Percentiles rank a stretch among this genome's conserved stretches.
phyloP scores from a whole-genome alignment of 1,140 invertebrate genomes.

The Musca vetustissima region DNA sequence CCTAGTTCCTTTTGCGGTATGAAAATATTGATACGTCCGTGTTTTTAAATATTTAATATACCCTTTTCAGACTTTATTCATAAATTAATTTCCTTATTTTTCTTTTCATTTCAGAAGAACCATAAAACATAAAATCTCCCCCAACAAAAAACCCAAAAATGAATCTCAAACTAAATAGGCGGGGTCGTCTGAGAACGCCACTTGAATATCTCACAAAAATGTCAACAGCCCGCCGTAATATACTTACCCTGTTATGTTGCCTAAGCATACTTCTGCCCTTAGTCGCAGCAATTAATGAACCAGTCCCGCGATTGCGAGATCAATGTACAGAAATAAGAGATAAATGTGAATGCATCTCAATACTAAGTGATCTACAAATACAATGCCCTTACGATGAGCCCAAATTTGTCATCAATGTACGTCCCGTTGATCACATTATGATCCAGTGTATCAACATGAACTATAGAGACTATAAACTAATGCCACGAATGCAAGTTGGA shows the following conservation, averaged over 20 bases:
- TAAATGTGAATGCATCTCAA: constrained; percentile 40
- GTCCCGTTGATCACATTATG: constrained; percentile 35
- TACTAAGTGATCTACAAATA: constrained; percentile 42
- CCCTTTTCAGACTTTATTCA: no score
- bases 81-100: no score
- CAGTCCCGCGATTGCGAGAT: constrained; percentile 28
- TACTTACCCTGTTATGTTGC: background rate
- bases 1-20: no score
- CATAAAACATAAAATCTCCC: no score
- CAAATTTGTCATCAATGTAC: constrained; percentile 42
- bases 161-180: no score
- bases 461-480: constrained; percentile 37
- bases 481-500: constrained; percentile 43
- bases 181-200: no score
- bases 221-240: background rate
- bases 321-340: constrained; percentile 41
- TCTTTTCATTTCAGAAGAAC: no score
- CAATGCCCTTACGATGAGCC: constrained; percentile 41
- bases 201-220: background rate
- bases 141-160: no score
- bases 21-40: no score
- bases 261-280: background rate
- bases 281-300: background rate
- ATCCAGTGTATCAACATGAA: constrained; percentile 44
- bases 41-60: no score